Conservation (phyloP, 1,140 invertebrate species). For the Pogonognathellus flavescens region DNA sequence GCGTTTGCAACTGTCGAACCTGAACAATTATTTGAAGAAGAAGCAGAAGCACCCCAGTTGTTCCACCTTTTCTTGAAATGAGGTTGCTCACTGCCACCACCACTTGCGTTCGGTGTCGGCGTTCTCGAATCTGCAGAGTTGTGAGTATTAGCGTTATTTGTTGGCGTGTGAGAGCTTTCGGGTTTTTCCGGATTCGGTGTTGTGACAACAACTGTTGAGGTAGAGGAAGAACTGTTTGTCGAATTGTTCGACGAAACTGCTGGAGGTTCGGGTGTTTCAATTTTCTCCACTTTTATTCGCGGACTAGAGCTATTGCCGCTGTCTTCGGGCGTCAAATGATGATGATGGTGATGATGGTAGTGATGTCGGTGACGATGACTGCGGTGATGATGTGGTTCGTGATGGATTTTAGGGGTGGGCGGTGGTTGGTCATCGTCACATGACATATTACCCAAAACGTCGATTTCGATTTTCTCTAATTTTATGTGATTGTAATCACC, state of each 20-base stretch:
- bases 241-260: not conserved
- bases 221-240: not conserved
- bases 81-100: conserved; percentile 28
- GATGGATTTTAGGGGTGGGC: conserved; percentile 58
- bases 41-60: conserved; percentile 7
- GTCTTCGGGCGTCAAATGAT: not conserved
- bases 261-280: conserved; percentile 44
- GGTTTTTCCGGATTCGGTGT: not conserved
- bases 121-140: not conserved
- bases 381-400: conserved; percentile 15
- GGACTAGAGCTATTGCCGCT: conserved; percentile 1
- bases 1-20: conserved; percentile 1
- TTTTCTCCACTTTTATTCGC: conserved; percentile 60
- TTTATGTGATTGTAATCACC: conserved; percentile 1
- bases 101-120: not conserved
- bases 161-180: conserved; percentile 18
- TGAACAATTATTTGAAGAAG: not conserved
- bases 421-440: conserved; percentile 50
- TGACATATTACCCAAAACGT: conserved; percentile 27
- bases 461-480: conserved; percentile 25
- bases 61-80: conserved; percentile 63
- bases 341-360: conserved; percentile 46
- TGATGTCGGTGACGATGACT: not conserved
- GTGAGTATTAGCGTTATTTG: conserved; percentile 41
- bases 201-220: not conserved